These are phyloP conservation scores for Chondrilla cf. caribensis DNA, from an alignment of 37 sponge, comb jelly and placozoan genomes.

Conservation along the genomic window DNA sequence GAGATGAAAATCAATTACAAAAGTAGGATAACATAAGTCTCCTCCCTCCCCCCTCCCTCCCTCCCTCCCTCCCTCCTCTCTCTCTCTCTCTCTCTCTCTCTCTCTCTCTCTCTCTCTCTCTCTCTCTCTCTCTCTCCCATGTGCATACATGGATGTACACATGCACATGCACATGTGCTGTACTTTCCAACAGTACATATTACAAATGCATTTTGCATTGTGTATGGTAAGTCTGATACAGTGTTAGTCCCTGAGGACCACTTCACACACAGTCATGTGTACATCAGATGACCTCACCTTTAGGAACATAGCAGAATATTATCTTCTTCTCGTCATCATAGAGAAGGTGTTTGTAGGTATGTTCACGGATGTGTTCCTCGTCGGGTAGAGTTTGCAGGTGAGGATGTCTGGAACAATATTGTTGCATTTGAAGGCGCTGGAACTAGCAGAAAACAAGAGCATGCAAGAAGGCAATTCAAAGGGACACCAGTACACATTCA, in stretches of 20 bases:
- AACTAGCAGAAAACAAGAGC: too few relatives aligned
- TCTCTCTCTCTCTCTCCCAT: neutral
- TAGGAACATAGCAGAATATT: constrained; percentile 62
- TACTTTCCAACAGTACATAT: too few relatives aligned
- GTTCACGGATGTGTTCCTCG: neutral
- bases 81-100: too few relatives aligned
- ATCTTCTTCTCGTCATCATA: constrained; percentile 38
- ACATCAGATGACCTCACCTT: constrained; percentile 19
- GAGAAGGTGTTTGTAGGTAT: constrained; percentile 33
- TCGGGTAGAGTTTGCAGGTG: neutral
- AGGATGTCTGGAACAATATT: neutral
- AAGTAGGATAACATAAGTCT: neutral
- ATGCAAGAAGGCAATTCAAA: neutral
- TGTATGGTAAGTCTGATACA: too few relatives aligned
- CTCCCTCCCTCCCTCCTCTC: too few relatives aligned
- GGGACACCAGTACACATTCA: neutral
- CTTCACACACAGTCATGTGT: neutral
- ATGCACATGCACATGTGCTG: neutral
- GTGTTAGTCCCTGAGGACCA: too few relatives aligned
- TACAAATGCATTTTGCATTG: too few relatives aligned
- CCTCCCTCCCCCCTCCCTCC: too few relatives aligned
- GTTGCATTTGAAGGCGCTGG: neutral
- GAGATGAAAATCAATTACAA: neutral
- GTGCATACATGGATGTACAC: neutral
- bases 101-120: too few relatives aligned